Base-by-base conservation (phyloP, 2,888 invertebrate species). In the Seladonia tumulorum region DNA sequence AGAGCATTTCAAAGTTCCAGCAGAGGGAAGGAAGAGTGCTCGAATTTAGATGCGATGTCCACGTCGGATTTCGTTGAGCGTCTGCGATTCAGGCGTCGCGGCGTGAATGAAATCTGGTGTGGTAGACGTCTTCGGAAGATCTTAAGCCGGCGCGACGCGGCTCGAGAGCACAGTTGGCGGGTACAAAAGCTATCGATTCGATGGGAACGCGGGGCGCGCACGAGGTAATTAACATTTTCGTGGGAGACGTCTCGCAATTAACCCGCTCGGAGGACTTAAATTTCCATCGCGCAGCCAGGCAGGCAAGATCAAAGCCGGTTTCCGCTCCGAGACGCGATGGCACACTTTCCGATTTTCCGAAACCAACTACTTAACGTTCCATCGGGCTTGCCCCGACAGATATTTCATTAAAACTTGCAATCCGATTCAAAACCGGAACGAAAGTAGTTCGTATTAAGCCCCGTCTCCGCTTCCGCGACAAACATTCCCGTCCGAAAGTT, bases 331-430 rank as follows among this genome's bases (percentile, higher is more conserved):
- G 35, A 29, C 35, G 29, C 35, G 16, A 35, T 45, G 8, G 18
- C 42, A 49, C 57, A 66, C 74, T 85, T 76, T 39, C 63, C 29
- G 74, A 76, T 73, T 83, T 70, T 35, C 57, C 39, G n/a, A 60
- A 71, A 72, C 70, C 66, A 57, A 80, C 60, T 80, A 57, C 80
- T 86, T 85, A 81, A 81, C 35, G 77, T 74, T 39, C 68, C 70
- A 76, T 63, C 49, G 53, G 45, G 25, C 49, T 22, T 29, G 60
- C 42, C 53, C 29, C 39, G 60, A 45, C 82, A 60, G 85, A 81
- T 86, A 86, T 85, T 86, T 81, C 85, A 85, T 86, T 85, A 86
- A 86, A 85, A 86, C 85, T 85, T 84, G 71, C 77, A 49, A 81
- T 79, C 77, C 81, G 81, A 85, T 84, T 79, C 79, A 68, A 76